These are phyloP conservation scores for Vanessa atalanta DNA, from an alignment of 1,140 invertebrate species.

Conservation along the genomic window DNA sequence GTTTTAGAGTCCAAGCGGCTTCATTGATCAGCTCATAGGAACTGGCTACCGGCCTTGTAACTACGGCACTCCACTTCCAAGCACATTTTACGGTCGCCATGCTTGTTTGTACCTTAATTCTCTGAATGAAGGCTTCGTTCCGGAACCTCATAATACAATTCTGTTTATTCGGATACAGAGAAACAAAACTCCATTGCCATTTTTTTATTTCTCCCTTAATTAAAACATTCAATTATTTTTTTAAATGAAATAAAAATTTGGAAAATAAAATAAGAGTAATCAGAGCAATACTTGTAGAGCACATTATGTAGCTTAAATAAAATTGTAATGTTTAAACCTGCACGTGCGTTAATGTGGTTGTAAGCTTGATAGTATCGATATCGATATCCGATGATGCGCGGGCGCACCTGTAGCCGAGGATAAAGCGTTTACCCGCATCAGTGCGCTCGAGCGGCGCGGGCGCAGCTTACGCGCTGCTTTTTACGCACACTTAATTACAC, in stretches of 20 bases:
- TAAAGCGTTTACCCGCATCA: constrained; percentile 19
- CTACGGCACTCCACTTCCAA: constrained; percentile 8
- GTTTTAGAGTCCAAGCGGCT: constrained; percentile 11
- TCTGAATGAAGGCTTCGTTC: background rate
- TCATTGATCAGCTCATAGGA: constrained; percentile 20
- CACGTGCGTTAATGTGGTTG: background rate
- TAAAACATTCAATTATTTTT: too few relatives aligned
- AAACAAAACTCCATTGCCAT: background rate
- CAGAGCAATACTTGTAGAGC: background rate
- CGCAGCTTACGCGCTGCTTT: constrained; percentile 10
- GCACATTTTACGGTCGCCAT: background rate
- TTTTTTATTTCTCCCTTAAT: too few relatives aligned
- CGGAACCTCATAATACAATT: too few relatives aligned
- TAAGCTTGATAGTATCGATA: background rate
- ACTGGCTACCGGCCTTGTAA: constrained; percentile 17
- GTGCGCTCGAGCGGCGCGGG: constrained; percentile 16
- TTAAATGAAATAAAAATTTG: too few relatives aligned
- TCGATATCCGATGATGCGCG: background rate
- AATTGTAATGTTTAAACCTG: background rate
- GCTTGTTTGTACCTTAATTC: constrained; percentile 4
- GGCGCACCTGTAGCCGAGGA: constrained; percentile 1
- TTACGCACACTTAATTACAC: constrained; percentile 32
- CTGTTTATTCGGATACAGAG: too few relatives aligned
- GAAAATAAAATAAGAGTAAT: background rate
- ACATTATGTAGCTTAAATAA: too few relatives aligned